Base-by-base conservation (phyloP, 1,140 invertebrate species). In the Bombus consobrinus region DNA sequence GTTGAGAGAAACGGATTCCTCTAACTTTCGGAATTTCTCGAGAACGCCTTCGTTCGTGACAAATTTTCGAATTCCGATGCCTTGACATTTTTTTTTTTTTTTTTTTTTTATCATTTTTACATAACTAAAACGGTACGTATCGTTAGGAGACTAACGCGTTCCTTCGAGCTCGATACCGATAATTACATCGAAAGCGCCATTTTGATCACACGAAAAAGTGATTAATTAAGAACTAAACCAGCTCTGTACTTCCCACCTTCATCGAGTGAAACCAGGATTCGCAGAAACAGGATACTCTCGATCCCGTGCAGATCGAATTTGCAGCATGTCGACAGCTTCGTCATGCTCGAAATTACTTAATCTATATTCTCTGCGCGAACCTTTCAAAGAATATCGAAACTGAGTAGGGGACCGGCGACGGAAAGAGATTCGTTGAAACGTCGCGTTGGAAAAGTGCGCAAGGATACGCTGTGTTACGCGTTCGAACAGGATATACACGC, bases 351-450 rank as follows among this genome's bases (percentile, higher is more conserved):
- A 22, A 69, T 72, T 69, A 53, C 66, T 71, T 73, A 57, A 81
- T 81, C 79, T 41, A 73, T 72, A 81, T 81, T 81, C 79, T 34
- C 34, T 10, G 79, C 37, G 34, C 0, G 79, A 39, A 28, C 39
- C 28, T 28, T 0, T 8, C 18, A 34, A 41, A 39, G 34, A 68
- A 53, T n/a, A 72, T 73, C 68, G 43, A n/a, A 25, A 53, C 22
- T 3, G 18, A 8, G 32, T 10, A n/a, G n/a, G 28, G 25, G 41
- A 28, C 6, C 13, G 64, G 9, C 8, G 68, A 59, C 15, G 1
- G 28, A 73, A 59, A 71, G 64, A 80, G 64, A 71, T 80, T 80
- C 64, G 62, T 18, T 8, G 64, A 25, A 69, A 80, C 68, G 87
- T 89, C 79, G 39, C 68, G 15, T 37, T 71, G 53, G 41, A 41